Conservation (phyloP, 37 sponge, comb jelly and placozoan genomes). For the Halichondria panicea region DNA sequence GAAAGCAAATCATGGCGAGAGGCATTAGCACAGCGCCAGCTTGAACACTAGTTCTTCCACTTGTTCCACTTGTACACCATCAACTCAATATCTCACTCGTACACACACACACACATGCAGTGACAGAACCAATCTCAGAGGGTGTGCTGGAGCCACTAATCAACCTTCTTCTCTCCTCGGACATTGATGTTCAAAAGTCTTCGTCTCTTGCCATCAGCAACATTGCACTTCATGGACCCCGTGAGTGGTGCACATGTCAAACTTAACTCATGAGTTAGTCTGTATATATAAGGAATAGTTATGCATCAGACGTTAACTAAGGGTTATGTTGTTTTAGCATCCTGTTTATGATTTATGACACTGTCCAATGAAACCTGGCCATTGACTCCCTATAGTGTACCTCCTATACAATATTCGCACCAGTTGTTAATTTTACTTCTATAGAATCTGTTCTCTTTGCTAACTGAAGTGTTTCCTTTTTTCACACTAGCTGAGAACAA, state of each 20-base stretch:
- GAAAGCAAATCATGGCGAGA: too few species aligned
- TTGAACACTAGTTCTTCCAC: not conserved
- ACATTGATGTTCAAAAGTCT: constrained; percentile 76
- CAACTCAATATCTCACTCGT: not conserved
- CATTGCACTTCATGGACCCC: constrained; percentile 80
- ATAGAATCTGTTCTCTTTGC: too few species aligned
- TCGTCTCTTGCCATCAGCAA: constrained; percentile 85
- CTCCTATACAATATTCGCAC: not conserved
- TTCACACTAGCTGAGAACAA: constrained; percentile 65
- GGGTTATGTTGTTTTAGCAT: not conserved
- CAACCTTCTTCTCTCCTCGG: constrained; percentile 66
- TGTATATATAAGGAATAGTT: not conserved
- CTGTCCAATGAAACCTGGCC: not conserved
- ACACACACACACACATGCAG: constrained; percentile 23
- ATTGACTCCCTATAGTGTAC: not conserved
- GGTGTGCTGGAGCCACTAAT: constrained; percentile 70
- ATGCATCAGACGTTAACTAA: not conserved
- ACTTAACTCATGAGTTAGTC: not conserved
- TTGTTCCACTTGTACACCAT: not conserved
- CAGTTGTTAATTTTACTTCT: too few species aligned
- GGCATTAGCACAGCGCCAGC: too few species aligned
- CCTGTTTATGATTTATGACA: too few species aligned
- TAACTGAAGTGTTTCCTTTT: not conserved
- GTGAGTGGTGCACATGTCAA: constrained; percentile 23
- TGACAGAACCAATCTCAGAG: constrained; percentile 60